Base-by-base conservation (phyloP, 2,888 invertebrate species). In the Mythimna loreyi region DNA sequence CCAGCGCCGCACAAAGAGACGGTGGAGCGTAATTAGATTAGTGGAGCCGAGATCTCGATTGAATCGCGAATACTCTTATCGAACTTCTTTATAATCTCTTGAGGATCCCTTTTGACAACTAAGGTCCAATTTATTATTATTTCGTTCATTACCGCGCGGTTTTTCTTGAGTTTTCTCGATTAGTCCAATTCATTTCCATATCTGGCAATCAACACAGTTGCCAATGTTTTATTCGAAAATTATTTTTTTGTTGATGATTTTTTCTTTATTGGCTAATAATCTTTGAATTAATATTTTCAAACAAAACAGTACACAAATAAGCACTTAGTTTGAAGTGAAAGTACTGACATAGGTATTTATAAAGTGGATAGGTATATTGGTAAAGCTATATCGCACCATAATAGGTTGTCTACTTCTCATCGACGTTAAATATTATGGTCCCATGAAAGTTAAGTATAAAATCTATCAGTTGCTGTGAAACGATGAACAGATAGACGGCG, bases 11-110 rank as follows among this genome's bases (percentile, higher is more conserved):
- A 91, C 92, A 91, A 91, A 91, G 91, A 86, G 87, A 84, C 87
- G 86, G 85, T 84, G 85, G 82, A 82, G 80, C 81, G 90, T 94
- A 93, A 95, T 94, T 92, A 94, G 92, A 94, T 95, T 93, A 94
- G 92, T 86, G 88, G 87, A 84, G 83, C 79, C 76, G 79, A 79
- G 89, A 87, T 87, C 89, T 84, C 89, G 86, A 91, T 90, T 83
- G 84, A 86, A 88, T 86, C 84, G 83, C 75, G 85, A 83, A 83
- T 80, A 84, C 79, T 82, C 88, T 84, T 86, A 86, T 88, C 86
- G 84, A 86, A 89, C 85, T 88, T 87, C 86, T 87, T 84, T 84
- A 85, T 85, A 87, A 88, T 89, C 88, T 86, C 82, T 81, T 84
- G 85, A 80, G 75, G 79, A 82, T 84, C 86, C 84, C 82, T 86